Conservation (phyloP, 64 coral and sea anemone genomes). For the Catalaphyllia jardinei region DNA sequence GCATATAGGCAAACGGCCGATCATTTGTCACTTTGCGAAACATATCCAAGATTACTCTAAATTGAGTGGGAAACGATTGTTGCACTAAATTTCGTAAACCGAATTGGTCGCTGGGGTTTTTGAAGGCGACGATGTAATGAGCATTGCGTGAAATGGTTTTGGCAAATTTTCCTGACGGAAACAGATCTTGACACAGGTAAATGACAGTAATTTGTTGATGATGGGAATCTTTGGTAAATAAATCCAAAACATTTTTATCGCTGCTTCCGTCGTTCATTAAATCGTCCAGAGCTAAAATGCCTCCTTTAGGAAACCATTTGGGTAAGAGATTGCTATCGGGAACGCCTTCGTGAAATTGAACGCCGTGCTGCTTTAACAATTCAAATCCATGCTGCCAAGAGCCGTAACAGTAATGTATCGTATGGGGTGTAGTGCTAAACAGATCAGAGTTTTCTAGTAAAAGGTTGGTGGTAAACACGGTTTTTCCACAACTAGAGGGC, state of each 20-base stretch:
- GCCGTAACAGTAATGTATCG: not conserved
- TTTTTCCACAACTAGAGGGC: constrained; percentile 4
- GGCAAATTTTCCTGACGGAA: constrained; percentile 26
- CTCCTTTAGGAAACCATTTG: not conserved
- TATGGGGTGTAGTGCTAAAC: too few species aligned
- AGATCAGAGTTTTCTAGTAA: not conserved
- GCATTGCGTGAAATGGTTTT: constrained; percentile 32
- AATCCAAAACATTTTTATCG: not conserved
- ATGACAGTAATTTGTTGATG: constrained; percentile 24
- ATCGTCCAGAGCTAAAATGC: constrained; percentile 56
- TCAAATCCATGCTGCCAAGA: not conserved
- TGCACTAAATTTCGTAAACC: not conserved
- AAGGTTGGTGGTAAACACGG: not conserved
- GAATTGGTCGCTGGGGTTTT: constrained; percentile 9
- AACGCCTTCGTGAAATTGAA: not conserved
- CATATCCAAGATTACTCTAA: not conserved
- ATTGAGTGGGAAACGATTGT: not conserved
- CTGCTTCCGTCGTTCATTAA: not conserved
- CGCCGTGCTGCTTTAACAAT: too few species aligned
- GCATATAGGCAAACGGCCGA: constrained; percentile 1
- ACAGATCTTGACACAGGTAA: constrained; percentile 37
- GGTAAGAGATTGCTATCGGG: not conserved
- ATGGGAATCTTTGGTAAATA: constrained; percentile 50
- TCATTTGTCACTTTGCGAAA: not conserved
- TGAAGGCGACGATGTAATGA: constrained; percentile 55